phyloP scores from a whole-genome alignment of 2,113 vertebrate species.

The Todiramphus chloris region DNA sequence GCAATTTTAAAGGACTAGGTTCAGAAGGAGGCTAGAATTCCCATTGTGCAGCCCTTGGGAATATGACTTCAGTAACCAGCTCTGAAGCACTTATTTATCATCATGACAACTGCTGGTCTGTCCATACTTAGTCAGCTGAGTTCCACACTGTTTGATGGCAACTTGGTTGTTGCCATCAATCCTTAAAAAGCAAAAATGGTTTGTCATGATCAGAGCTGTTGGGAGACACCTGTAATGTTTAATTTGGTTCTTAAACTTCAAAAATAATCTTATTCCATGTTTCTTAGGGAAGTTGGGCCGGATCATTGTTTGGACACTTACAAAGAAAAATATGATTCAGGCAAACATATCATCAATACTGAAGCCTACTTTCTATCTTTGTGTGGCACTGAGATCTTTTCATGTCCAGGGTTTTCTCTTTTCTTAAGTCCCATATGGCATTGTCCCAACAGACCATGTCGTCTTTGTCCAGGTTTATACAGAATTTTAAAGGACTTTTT shows the following conservation, averaged over 20 bases:
- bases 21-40: constrained; percentile 60
- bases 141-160: not conserved
- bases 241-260: not conserved
- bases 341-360: too few relatives aligned
- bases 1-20: constrained; percentile 43
- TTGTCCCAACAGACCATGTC: not conserved
- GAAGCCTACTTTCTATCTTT: not conserved
- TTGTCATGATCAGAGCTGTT: not conserved
- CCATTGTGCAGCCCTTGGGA: constrained; percentile 22
- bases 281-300: not conserved
- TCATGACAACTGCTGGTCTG: not conserved
- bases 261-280: not conserved
- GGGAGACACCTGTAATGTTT: not conserved
- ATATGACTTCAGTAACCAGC: not conserved
- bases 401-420: not conserved
- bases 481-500: not conserved
- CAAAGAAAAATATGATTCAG: not conserved
- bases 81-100: not conserved
- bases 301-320: not conserved
- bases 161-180: not conserved
- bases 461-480: not conserved
- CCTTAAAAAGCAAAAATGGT: not conserved
- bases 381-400: not conserved
- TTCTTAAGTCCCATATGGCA: fast-evolving
- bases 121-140: not conserved